A percentile compares a stretch with the other conserved stretches of the same genome.
These are phyloP conservation scores for Brachymystax lenok DNA, from an alignment of 2,797 vertebrate species.

Conservation along the genomic window DNA sequence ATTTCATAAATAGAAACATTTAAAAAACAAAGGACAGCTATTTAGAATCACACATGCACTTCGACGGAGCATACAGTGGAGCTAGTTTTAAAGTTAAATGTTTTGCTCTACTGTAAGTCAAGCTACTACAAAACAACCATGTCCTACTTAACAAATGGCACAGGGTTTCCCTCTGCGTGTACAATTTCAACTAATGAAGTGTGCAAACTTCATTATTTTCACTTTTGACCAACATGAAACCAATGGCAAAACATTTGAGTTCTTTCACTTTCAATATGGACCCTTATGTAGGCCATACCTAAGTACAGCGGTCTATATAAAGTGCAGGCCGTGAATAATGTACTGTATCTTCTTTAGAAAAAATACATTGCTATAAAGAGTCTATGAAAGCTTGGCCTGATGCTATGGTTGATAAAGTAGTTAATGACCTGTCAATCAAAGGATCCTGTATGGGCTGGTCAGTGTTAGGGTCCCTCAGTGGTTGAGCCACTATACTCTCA, in stretches of 20 bases:
- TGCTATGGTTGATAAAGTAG: not conserved
- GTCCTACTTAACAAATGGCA: conserved; percentile 63
- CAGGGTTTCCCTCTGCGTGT: conserved; percentile 53
- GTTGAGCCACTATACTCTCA: conserved; percentile 52
- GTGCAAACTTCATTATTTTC: conserved; percentile 28
- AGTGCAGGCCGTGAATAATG: not conserved
- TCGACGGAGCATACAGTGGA: conserved; percentile 30
- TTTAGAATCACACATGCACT: not conserved
- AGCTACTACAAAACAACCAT: conserved; percentile 38
- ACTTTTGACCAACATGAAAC: not conserved
- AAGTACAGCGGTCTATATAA: not conserved
- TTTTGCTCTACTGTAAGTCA: conserved; percentile 58
- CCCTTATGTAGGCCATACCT: not conserved
- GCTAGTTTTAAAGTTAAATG: conserved; percentile 38
- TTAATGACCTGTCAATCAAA: not conserved
- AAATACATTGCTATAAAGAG: not conserved
- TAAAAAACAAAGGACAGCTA: not conserved
- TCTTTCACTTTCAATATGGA: not conserved
- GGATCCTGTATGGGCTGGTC: conserved; percentile 44
- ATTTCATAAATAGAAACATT: not conserved
- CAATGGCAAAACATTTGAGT: not conserved
- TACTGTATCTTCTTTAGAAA: not conserved
- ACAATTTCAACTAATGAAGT: conserved; percentile 29
- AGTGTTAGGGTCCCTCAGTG: conserved; percentile 36
- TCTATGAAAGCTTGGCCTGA: not conserved